A percentile compares a stretch with the other conserved stretches of the same genome.
Conservation (phyloP, 37 sponge, comb jelly and placozoan genomes). For the Ephydatia muelleri region DNA sequence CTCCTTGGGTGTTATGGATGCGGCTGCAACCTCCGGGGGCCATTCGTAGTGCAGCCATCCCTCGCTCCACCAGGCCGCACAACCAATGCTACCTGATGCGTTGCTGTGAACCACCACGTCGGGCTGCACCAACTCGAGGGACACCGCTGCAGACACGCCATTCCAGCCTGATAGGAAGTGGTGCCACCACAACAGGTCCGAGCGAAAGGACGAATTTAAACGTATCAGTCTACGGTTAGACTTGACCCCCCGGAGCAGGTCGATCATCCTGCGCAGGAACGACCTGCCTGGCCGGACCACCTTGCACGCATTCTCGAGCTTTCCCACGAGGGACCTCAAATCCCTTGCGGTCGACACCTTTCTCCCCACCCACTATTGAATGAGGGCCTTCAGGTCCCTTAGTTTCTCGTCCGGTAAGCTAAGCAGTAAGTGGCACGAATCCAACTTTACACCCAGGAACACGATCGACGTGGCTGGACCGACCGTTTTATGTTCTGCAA, state of each 20-base stretch:
- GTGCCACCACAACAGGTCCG: conserved; percentile 43
- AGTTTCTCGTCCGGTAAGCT: background rate
- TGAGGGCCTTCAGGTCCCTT: background rate
- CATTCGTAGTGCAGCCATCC: conserved; percentile 52
- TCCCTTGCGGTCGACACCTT: background rate
- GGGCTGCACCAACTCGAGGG: background rate
- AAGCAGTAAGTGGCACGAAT: background rate
- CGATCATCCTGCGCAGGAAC: conserved; percentile 28
- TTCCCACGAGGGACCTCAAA: conserved; percentile 18
- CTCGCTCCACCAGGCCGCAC: conserved; percentile 10
- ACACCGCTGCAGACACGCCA: background rate
- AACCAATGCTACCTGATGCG: conserved; percentile 35
- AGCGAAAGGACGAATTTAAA: conserved; percentile 13
- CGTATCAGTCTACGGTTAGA: conserved; percentile 10
- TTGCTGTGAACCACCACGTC: background rate
- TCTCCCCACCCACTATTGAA: background rate
- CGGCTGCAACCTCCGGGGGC: background rate
- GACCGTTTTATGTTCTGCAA: background rate
- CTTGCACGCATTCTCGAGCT: conserved; percentile 24
- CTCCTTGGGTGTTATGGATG: conserved; percentile 29
- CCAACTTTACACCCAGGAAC: background rate
- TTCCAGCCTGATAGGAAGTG: conserved; percentile 23
- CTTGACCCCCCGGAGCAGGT: background rate
- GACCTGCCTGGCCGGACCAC: conserved; percentile 21
- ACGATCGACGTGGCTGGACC: background rate